These are phyloP conservation scores for Mesoligia furuncula DNA, from an alignment of 2,888 invertebrate genomes.

Conservation along the genomic window DNA sequence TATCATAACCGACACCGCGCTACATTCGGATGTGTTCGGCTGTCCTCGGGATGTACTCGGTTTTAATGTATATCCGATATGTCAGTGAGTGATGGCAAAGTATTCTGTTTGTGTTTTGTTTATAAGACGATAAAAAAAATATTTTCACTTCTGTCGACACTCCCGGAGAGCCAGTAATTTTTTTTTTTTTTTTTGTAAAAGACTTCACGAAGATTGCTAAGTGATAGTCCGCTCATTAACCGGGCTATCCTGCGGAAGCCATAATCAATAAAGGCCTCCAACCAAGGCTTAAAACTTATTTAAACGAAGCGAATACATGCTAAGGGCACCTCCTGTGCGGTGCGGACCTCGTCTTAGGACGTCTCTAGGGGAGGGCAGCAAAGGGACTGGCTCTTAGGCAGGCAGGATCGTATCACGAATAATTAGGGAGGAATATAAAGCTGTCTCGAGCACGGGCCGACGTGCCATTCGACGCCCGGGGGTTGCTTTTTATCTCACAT, in stretches of 20 bases:
- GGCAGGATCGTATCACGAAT: background rate
- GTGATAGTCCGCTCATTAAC: background rate
- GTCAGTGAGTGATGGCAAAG: too few relatives aligned
- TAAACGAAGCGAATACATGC: background rate
- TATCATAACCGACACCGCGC: too few relatives aligned
- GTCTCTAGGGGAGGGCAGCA: background rate
- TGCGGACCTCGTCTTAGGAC: background rate
- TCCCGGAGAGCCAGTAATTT: too few relatives aligned
- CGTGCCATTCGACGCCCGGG: background rate
- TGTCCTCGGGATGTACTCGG: too few relatives aligned
- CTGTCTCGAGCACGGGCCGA: background rate
- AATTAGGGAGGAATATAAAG: background rate
- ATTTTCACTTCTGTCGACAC: too few relatives aligned
- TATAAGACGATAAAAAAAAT: too few relatives aligned
- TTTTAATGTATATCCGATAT: too few relatives aligned
- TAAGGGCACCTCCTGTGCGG: background rate
- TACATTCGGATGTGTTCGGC: too few relatives aligned
- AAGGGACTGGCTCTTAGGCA: background rate
- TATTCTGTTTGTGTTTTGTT: too few relatives aligned
- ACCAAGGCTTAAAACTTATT: background rate
- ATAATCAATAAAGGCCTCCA: background rate
- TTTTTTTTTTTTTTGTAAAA: too few relatives aligned
- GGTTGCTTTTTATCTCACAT: slow-evolving; percentile 81
- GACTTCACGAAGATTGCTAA: too few relatives aligned
- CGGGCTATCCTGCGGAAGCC: too few relatives aligned